Evolutionary conservation across 2,888 invertebrate genomes (phyloP), one percentile per base, ranked within the genome.

Genomic region (Rhaphigaster nebulosa): DNA sequence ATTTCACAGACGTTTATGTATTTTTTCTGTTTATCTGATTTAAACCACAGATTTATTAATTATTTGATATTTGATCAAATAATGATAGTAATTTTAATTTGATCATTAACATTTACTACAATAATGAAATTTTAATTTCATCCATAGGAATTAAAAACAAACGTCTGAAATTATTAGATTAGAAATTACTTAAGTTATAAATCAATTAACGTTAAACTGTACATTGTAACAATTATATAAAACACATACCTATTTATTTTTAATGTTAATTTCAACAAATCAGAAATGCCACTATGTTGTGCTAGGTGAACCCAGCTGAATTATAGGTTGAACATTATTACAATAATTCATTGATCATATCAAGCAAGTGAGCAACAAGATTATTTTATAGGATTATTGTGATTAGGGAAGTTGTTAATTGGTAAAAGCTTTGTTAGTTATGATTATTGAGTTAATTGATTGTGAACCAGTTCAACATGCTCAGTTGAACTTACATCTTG

Each of bases 401-500:
- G 38, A 76, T 76, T 50, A 84, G 84, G 23, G 10, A 76, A n/a
- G 38, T 41, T 45, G n/a, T 84, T 84, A 84, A 84, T 45, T 84
- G n/a, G 8, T 45, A 45, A 84, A 84, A 84, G 84, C 45, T 84
- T 84, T 84, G 84, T 45, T 80, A 80, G 80, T 80, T 1, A 50
- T 84, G 41, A 15, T 45, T 26, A n/a, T 84, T 84, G 84, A n/a
- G 70, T 76, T 76, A 76, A 76, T 76, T 76, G 38, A 76, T 76
- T 38, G 6, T n/a, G 45, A 84, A 84, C 29, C 41, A 34, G 54
- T 88, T 88, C 88, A 88, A 88, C 88, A 60, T 88, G 88, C 54
- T 88, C 13, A 13, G 88, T 88, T 88, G 88, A 88, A 88, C 88
- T 88, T 88, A 88, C 88, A 38, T 41, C 29, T 20, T 65, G 54